Percentiles rank a stretch among this genome's conserved stretches.
These are phyloP conservation scores for Sialia sialis DNA, from an alignment of 2,113 vertebrate genomes.

Conservation along the genomic window DNA sequence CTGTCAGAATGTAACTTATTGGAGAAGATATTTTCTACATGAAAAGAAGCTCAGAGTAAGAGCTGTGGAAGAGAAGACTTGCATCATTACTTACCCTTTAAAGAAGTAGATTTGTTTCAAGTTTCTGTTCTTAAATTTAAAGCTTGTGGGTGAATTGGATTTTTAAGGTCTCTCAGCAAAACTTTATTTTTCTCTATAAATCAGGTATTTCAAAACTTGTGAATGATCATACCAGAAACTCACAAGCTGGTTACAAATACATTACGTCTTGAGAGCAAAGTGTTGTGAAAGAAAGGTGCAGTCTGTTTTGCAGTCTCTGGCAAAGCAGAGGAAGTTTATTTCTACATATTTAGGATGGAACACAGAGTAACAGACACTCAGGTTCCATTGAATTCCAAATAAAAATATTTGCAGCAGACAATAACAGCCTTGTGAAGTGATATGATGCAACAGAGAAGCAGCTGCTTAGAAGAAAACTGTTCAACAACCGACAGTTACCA, in stretches of 20 bases:
- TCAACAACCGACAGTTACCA: not conserved
- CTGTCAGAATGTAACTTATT: not conserved
- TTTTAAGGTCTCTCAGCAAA: not conserved
- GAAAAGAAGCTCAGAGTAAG: not conserved
- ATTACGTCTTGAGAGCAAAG: not conserved
- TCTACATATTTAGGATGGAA: not conserved
- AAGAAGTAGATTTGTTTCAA: not conserved
- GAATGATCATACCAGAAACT: not conserved
- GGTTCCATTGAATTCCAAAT: not conserved
- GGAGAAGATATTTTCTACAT: not conserved
- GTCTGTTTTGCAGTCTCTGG: not conserved
- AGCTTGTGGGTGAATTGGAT: not conserved
- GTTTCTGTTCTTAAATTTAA: not conserved
- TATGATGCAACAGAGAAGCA: not conserved
- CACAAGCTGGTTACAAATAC: not conserved
- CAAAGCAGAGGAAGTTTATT: not conserved
- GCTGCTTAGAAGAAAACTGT: not conserved
- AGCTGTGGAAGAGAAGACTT: not conserved
- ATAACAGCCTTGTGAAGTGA: not conserved
- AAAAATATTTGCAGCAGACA: not conserved
- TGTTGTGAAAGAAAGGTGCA: rapidly evolving
- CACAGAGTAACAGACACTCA: not conserved
- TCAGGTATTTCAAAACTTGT: not conserved
- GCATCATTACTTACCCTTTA: not conserved
- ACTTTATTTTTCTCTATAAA: not conserved